Evolutionary conservation across 2,113 vertebrate genomes (phyloP).

Genomic region (Stercorarius parasiticus): DNA sequence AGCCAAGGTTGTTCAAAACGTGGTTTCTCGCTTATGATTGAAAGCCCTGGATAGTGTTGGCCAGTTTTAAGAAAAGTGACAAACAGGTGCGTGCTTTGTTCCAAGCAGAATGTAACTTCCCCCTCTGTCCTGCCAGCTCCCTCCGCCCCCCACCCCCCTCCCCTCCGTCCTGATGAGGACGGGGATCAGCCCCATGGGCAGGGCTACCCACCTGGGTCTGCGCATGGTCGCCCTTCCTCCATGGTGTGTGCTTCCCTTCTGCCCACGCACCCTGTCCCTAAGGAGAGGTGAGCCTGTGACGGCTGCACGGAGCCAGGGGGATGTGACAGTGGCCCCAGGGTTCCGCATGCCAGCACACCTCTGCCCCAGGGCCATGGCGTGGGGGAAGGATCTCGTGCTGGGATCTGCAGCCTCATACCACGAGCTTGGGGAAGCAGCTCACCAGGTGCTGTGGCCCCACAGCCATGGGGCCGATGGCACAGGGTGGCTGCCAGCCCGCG

Average conservation of each 20-base stretch:
- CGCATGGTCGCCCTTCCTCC: not conserved
- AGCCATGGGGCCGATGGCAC: rapidly evolving
- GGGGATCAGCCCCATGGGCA: not conserved
- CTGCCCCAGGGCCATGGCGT: rapidly evolving
- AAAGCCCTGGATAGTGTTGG: not conserved
- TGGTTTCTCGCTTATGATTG: not conserved
- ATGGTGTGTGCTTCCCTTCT: rapidly evolving
- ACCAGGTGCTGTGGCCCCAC: rapidly evolving
- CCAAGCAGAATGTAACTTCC: not conserved
- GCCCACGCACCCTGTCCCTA: not conserved
- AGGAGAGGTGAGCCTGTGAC: not conserved
- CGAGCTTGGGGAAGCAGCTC: rapidly evolving
- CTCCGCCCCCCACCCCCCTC: rapidly evolving
- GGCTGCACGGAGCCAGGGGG: not conserved
- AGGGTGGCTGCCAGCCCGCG: not conserved
- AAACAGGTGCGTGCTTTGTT: not conserved
- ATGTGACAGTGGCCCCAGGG: not conserved
- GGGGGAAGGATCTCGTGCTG: rapidly evolving
- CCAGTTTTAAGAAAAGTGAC: not conserved
- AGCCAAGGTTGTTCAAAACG: not conserved
- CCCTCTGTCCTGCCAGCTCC: not conserved
- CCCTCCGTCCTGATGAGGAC: not conserved
- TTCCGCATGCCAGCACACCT: not conserved
- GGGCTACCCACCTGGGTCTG: not conserved
- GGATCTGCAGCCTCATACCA: not conserved